Conservation (phyloP, 37 sponge, comb jelly and placozoan genomes). For the Eunapius fragilis region DNA sequence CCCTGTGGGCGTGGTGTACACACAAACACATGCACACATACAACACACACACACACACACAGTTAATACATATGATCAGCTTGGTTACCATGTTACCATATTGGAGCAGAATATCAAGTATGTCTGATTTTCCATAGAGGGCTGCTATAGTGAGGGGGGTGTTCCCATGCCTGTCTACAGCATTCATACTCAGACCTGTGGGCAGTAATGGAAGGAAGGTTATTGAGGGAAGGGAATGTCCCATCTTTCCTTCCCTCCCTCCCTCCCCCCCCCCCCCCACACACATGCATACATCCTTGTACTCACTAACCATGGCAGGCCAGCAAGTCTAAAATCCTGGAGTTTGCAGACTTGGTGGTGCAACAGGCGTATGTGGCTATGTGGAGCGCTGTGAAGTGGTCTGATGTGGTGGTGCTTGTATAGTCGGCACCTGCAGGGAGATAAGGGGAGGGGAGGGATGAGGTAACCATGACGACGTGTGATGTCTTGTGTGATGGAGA, state of each 20-base stretch:
- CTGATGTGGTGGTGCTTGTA: neutral
- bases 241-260: neutral
- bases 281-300: neutral
- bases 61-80: too few relatives aligned
- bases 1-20: neutral
- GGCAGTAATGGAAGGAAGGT: neutral
- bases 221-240: too few relatives aligned
- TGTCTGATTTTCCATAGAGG: neutral
- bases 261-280: neutral
- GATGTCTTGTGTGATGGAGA: too few relatives aligned
- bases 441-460: neutral
- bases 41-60: too few relatives aligned
- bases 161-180: neutral
- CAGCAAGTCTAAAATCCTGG: neutral
- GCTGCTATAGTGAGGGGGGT: neutral
- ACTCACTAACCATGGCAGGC: neutral
- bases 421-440: neutral
- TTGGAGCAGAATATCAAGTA: neutral
- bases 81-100: neutral
- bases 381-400: neutral
- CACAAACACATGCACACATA: too few relatives aligned
- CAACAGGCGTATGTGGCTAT: conserved; percentile 36
- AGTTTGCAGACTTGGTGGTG: conserved; percentile 12
- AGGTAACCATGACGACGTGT: neutral
- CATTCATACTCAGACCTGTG: neutral